These are phyloP conservation scores for Lordiphosa mommai DNA, from an alignment of 1,140 invertebrate species.

Conservation along the genomic window DNA sequence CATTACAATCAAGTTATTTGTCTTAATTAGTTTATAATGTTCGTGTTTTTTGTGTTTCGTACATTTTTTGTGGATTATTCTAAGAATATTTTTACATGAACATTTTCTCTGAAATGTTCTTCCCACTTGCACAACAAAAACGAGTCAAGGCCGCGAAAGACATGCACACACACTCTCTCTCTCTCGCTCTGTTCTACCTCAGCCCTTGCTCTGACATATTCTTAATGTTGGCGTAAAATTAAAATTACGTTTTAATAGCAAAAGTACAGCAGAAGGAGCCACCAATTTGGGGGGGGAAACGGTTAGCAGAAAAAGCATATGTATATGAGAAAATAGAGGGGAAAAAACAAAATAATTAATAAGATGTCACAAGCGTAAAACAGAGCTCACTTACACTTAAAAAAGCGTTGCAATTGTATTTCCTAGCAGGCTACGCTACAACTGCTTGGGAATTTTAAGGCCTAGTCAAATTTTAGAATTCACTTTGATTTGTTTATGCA, in stretches of 20 bases:
- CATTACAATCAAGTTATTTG: constrained; percentile 31
- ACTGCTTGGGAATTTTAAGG: too few relatives aligned
- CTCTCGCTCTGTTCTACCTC: neutral
- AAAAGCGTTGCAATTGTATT: too few relatives aligned
- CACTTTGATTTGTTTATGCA: too few relatives aligned
- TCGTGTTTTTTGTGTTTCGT: constrained; percentile 21
- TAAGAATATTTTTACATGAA: constrained; percentile 34
- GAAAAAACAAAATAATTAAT: too few relatives aligned
- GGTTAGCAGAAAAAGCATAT: neutral
- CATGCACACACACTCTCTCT: neutral
- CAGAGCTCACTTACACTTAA: too few relatives aligned
- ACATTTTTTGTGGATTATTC: neutral
- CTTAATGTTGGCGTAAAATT: constrained; percentile 50
- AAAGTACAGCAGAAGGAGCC: constrained; percentile 10
- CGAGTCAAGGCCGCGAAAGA: constrained; percentile 38
- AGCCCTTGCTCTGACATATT: constrained; percentile 20
- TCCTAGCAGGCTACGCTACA: too few relatives aligned
- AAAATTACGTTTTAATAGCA: constrained; percentile 57
- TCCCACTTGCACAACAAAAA: constrained; percentile 34
- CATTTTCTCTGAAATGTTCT: constrained; percentile 6
- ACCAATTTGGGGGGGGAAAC: constrained; percentile 3
- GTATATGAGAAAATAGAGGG: too few relatives aligned
- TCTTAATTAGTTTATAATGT: constrained; percentile 57
- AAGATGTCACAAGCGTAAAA: too few relatives aligned
- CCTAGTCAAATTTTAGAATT: too few relatives aligned